Conservation (phyloP, 1,140 invertebrate species). For the Potamilus streckersoni region DNA sequence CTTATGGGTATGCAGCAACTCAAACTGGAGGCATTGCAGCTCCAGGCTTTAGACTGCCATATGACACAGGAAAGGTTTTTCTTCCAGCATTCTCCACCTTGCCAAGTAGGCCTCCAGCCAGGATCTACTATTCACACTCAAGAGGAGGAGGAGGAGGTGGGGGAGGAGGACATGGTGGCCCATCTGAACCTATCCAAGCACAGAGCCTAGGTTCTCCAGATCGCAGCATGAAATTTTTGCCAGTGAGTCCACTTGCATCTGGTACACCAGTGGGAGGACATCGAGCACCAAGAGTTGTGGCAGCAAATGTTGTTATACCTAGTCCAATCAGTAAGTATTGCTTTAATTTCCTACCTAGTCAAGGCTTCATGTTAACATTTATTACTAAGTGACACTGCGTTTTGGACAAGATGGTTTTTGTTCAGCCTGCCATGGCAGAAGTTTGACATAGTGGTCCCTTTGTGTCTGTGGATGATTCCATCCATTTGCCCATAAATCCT, state of each 20-base stretch:
- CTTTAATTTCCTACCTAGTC: background rate
- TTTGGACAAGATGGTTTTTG: too few species aligned
- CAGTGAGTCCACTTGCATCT: conserved; percentile 22
- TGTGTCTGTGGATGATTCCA: too few species aligned
- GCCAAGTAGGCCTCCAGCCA: conserved; percentile 13
- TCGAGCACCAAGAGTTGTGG: conserved; percentile 13
- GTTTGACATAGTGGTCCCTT: too few species aligned
- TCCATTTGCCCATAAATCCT: too few species aligned
- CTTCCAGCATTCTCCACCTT: conserved; percentile 28
- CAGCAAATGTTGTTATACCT: conserved; percentile 11
- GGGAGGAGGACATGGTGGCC: conserved; percentile 3
- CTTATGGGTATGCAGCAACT: background rate
- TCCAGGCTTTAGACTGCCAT: conserved; percentile 22
- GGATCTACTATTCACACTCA: conserved; percentile 22
- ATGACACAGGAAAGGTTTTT: conserved; percentile 25
- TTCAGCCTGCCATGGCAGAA: too few species aligned
- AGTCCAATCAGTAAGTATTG: conserved; percentile 29
- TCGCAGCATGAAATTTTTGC: conserved; percentile 19
- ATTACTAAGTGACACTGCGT: too few species aligned
- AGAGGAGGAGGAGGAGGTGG: conserved; percentile 24
- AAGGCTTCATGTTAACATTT: too few species aligned
- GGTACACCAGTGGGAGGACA: conserved; percentile 30
- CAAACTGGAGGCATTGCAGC: conserved; percentile 14
- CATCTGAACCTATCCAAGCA: background rate
- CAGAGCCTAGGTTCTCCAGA: conserved; percentile 16